phyloP scores from a whole-genome alignment of 2,888 invertebrate genomes.

The Perithous albicinctus region DNA sequence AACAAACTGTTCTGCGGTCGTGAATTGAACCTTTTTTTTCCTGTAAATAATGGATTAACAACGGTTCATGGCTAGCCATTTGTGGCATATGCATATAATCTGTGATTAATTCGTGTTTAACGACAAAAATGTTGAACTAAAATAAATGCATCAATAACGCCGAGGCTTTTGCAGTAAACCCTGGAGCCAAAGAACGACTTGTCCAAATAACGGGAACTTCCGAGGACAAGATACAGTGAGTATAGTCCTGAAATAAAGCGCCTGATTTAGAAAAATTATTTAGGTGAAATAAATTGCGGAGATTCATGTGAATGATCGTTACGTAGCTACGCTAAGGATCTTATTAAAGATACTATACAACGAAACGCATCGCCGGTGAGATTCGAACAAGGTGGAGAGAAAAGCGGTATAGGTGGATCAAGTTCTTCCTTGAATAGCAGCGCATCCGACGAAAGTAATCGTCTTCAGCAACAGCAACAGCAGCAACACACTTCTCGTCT shows the following conservation, averaged over 20 bases:
- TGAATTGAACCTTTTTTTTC: constrained; percentile 41
- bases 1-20: constrained; percentile 53
- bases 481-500: constrained; percentile 86
- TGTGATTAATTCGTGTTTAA: constrained; percentile 69
- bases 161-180: constrained; percentile 90
- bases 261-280: neutral
- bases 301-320: constrained; percentile 25
- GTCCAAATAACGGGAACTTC: constrained; percentile 98
- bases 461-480: constrained; percentile 78
- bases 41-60: constrained; percentile 65
- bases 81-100: constrained; percentile 60
- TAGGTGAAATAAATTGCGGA: neutral
- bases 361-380: constrained; percentile 97
- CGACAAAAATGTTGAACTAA: constrained; percentile 26
- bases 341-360: constrained; percentile 97
- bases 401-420: constrained; percentile 88
- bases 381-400: constrained; percentile 87
- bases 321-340: constrained; percentile 93
- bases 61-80: constrained; percentile 44
- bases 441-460: constrained; percentile 88
- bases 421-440: constrained; percentile 93
- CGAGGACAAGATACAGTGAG: constrained; percentile 96
- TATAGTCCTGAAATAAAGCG: constrained; percentile 70
- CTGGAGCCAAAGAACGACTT: constrained; percentile 97
- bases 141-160: constrained; percentile 1